Evolutionary conservation across 2,797 vertebrate species (phyloP), one percentile per base, ranked within the genome.

Genomic region (Phoeniculus purpureus): DNA sequence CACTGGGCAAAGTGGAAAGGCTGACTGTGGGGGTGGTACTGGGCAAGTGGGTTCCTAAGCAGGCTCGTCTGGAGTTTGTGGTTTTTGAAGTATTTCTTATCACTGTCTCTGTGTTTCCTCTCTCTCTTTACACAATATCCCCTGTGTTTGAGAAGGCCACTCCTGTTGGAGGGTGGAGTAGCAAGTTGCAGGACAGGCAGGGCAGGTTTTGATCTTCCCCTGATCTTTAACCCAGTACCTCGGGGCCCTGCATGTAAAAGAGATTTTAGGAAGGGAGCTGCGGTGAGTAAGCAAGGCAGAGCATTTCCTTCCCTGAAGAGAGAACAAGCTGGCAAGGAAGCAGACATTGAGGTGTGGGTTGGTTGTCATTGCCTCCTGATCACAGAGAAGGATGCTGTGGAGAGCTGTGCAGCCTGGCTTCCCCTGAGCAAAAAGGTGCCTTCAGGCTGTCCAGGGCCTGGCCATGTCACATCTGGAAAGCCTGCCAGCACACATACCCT

Each of bases 201-300:
- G 8, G 81, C 6, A 2, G 52, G 80, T 88, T 95, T 94, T 93
- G 85, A 93, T 94, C 87, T 87, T 92, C 77, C 87, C 77, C 68
- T 88, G 77, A 83, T 94, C 95, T 95, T 94, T 94, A 72, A 90
- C 86, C 94, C 52, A 91, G 76, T 93, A 81, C 86, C 91, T 74
- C 62, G 70, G 92, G 43, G 83, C 74, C 25, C 59, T 89, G 60
- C 55, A 23, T 85, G 56, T 58, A 59, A 89, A 93, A 55, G 1
- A 76, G 37, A 18, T 48, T 54, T 50, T 34, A 78, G 51, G 70
- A 64, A 81, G 25, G 70, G 85, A 90, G 75, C 73, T 81, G 79
- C 59, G 65, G 50, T 85, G 68, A 83, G 58, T 84, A 68, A 89
- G 79, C 61, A 60, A 25, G 61, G 82, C 72, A 55, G 64, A 91